These are phyloP conservation scores for Anniella stebbinsi DNA, from an alignment of 2,797 vertebrate genomes.

Conservation along the genomic window DNA sequence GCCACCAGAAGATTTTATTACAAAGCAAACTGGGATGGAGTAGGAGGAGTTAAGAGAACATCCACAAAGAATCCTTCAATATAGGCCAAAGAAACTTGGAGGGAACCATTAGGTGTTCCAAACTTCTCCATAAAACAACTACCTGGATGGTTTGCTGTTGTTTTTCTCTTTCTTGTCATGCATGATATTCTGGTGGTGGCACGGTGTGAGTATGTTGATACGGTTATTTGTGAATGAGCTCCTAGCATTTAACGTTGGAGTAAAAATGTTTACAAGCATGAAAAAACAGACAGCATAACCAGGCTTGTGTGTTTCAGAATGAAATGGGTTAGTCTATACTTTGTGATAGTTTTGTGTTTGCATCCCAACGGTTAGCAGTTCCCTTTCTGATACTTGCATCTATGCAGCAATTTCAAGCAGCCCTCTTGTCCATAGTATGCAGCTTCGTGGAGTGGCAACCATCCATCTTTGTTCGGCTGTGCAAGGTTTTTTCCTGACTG, in stretches of 20 bases:
- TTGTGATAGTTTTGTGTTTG: conserved; percentile 1
- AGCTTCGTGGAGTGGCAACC: conserved; percentile 92
- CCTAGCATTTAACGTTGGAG: background rate
- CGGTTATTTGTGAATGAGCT: background rate
- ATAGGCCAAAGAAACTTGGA: background rate
- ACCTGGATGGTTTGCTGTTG: background rate
- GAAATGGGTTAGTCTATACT: conserved; percentile 4
- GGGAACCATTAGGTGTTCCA: background rate
- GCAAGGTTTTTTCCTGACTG: conserved; percentile 82
- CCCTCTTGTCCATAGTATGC: conserved; percentile 87
- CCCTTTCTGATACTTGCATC: conserved; percentile 80
- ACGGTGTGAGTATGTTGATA: background rate
- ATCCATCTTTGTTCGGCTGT: conserved; percentile 88
- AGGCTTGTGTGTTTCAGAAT: background rate
- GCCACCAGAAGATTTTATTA: background rate
- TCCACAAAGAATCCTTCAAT: background rate
- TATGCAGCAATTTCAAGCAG: conserved; percentile 86
- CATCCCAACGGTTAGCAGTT: conserved; percentile 12
- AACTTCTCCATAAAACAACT: background rate
- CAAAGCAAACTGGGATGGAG: background rate
- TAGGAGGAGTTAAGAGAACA: no score
- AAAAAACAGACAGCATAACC: background rate
- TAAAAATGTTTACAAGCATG: background rate
- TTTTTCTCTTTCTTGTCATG: background rate
- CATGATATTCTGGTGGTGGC: background rate